Evolutionary conservation across 2,888 invertebrate genomes (phyloP).

Genomic region (Ophion slaviceki): DNA sequence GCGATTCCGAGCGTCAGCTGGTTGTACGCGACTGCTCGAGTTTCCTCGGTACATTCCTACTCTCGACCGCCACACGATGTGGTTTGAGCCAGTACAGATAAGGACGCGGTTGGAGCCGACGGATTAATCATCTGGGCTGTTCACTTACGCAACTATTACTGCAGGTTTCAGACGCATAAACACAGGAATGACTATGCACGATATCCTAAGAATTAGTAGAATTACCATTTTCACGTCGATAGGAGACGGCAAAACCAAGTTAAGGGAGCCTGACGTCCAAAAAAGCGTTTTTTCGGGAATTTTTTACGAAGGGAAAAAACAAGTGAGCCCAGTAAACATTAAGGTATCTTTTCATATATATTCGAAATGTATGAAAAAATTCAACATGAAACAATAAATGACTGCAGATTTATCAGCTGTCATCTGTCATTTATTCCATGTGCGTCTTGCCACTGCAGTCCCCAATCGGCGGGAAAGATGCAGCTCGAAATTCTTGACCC

Average conservation of each 20-base stretch:
- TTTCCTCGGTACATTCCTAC: constrained; percentile 46
- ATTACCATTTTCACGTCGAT: constrained; percentile 15
- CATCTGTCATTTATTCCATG: too few species aligned
- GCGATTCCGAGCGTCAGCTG: constrained; percentile 9
- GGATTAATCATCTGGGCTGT: constrained; percentile 59
- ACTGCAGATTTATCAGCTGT: too few species aligned
- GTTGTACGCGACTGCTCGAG: constrained; percentile 27
- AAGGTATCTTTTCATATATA: too few species aligned
- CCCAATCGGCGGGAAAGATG: too few species aligned
- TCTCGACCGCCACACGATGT: constrained; percentile 20
- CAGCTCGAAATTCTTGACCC: too few species aligned
- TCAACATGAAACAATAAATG: too few species aligned
- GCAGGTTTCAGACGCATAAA: constrained; percentile 38
- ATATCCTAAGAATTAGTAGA: constrained; percentile 33
- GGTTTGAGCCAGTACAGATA: constrained; percentile 50
- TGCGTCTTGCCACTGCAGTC: too few species aligned
- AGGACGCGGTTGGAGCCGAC: constrained; percentile 41
- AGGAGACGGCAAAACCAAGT: neutral
- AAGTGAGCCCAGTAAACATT: too few species aligned
- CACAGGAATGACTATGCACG: constrained; percentile 5
- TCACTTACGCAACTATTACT: constrained; percentile 48
- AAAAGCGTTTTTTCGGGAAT: too few species aligned
- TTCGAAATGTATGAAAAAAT: too few species aligned
- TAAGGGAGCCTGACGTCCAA: too few species aligned
- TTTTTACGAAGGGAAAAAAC: too few species aligned